Evolutionary conservation across 2,888 invertebrate genomes (phyloP), one percentile per base, ranked within the genome.

Genomic region (Idaea dimidiata): DNA sequence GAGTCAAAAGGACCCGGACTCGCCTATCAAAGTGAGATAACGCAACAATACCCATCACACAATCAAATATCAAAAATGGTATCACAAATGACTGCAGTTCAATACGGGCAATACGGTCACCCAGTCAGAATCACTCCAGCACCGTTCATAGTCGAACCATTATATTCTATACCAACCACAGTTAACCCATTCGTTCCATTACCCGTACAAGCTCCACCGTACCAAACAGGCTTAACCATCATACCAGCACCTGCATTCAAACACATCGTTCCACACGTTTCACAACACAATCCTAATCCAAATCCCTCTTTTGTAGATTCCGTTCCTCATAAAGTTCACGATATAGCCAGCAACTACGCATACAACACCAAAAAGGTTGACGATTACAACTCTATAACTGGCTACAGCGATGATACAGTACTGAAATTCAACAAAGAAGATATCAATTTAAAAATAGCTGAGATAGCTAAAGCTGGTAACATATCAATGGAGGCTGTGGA

Each of bases 401-500:
- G 92, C 53, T 92, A 92, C 63, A 88, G 89, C 57, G 92, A 92
- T 60, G 92, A 92, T 58, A 88, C 87, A 1, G 74, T 83, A 0
- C 70, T 92, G 17, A 89, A 89, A 57, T 81, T 90, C 63, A 89
- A 83, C 60, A 91, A 91, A 59, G 90, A 92, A 66, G 91, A 92
- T 64, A 88, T 93, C 14, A 88, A 88, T 72, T 77, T 86, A 4
- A 93, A 92, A 77, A 93, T 93, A 68, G 88, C 87, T 4, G 93
- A 93, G 73, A 92, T 93, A 64, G 93, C 96, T 0, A 94, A 95
- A 64, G 95, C 95, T 6, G 96, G 96, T 16, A 97, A 97, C 77
- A 95, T 97, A 18, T 96, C 96, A 0, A 95, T 96, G 79, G 96
- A 96, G 65, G 95, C 96, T 7, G 94, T 97, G 3, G 95, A 96